phyloP scores from a whole-genome alignment of 2,113 vertebrate genomes.

The Mystacornis crossleyi region DNA sequence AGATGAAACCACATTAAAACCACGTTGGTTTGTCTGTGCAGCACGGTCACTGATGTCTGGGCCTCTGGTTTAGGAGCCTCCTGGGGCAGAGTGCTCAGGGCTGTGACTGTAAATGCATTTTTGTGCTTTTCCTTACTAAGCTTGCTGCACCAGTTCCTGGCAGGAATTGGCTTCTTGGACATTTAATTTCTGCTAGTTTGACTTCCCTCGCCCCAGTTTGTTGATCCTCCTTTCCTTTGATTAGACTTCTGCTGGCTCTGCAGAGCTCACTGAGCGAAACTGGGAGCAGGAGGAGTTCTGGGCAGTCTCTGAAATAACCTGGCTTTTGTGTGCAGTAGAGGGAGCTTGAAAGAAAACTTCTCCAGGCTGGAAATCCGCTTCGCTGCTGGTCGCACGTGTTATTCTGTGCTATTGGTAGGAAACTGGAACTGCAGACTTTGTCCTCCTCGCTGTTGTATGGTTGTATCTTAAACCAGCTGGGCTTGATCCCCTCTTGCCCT shows the following conservation, averaged over 20 bases:
- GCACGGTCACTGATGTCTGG: neutral
- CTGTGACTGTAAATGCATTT: neutral
- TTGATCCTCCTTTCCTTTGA: neutral
- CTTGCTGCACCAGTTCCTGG: neutral
- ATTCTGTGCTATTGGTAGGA: neutral
- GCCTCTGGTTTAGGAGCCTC: neutral
- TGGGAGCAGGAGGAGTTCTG: neutral
- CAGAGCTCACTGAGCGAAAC: accelerated
- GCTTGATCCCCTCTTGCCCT: neutral
- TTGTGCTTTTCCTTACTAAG: neutral
- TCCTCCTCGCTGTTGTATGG: neutral
- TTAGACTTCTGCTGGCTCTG: neutral
- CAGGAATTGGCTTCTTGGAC: neutral
- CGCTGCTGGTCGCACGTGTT: accelerated
- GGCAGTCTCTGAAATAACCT: neutral
- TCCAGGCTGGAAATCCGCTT: neutral
- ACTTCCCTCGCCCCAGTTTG: neutral
- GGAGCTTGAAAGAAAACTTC: neutral
- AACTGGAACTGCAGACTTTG: neutral
- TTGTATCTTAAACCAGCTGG: neutral
- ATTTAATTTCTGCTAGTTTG: neutral
- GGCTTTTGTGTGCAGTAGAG: neutral
- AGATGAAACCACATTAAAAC: neutral
- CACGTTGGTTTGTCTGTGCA: neutral
- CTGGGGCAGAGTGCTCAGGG: neutral